Conservation (phyloP, 2,113 vertebrate genomes). For the Lamprologus ornatipinnis region DNA sequence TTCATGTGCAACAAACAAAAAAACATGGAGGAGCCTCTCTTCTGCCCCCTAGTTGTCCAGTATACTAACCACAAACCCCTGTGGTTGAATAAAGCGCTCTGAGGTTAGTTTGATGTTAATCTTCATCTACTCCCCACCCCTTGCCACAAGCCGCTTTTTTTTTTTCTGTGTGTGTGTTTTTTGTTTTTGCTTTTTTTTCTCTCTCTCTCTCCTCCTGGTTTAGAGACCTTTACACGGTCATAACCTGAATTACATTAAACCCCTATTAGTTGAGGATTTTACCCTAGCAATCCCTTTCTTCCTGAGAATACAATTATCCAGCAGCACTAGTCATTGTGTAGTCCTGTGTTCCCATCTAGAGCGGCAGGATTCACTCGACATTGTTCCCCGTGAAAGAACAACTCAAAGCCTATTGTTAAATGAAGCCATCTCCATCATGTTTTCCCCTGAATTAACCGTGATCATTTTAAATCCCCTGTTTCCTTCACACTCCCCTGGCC, state of each 20-base stretch:
- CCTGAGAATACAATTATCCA: conserved; percentile 62
- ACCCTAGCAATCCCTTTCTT: conserved; percentile 63
- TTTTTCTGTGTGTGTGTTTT: not conserved
- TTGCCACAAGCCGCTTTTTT: not conserved
- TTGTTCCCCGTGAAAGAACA: conserved; percentile 63
- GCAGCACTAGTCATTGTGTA: conserved; percentile 54
- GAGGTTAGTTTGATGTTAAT: conserved; percentile 47
- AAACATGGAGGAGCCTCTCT: conserved; percentile 5
- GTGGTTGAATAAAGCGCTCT: conserved; percentile 14
- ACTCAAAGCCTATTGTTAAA: conserved; percentile 70
- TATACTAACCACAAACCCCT: not conserved
- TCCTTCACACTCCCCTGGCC: conserved; percentile 67
- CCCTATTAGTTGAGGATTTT: conserved; percentile 66
- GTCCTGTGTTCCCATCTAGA: conserved; percentile 48
- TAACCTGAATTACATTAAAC: conserved; percentile 66
- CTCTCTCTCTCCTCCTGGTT: not conserved
- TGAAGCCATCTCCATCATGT: conserved; percentile 68
- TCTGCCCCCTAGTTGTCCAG: conserved; percentile 23
- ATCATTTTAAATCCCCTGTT: conserved; percentile 69
- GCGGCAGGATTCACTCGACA: conserved; percentile 62
- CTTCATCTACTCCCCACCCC: conserved; percentile 9
- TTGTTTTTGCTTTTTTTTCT: not conserved
- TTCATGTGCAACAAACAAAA: not conserved
- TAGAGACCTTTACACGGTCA: conserved; percentile 48
- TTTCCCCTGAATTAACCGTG: conserved; percentile 66